These are phyloP conservation scores for Ammodytes dubius DNA, from an alignment of 2,113 vertebrate species.

Conservation along the genomic window DNA sequence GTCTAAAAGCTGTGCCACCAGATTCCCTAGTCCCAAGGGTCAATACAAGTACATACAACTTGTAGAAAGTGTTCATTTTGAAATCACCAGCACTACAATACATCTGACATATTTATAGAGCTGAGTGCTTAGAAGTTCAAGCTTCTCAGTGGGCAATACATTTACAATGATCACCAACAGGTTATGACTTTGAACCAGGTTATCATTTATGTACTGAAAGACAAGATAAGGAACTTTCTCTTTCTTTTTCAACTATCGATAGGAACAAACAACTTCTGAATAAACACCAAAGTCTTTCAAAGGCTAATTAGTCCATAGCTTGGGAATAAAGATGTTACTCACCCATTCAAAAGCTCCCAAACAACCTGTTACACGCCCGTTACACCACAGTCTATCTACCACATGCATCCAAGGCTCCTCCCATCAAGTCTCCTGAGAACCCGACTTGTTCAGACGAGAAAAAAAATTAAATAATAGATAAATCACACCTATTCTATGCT, in stretches of 20 bases:
- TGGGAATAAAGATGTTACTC: conserved; percentile 1
- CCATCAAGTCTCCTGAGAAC: background rate
- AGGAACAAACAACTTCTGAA: background rate
- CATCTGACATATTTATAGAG: background rate
- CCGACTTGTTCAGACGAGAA: background rate
- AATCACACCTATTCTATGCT: too few relatives aligned
- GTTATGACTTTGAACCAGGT: background rate
- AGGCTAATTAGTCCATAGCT: background rate
- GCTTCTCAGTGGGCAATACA: background rate
- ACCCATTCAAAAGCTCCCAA: background rate
- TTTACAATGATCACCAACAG: background rate
- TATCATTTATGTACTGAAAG: background rate
- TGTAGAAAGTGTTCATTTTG: background rate
- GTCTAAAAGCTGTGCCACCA: conserved; percentile 4
- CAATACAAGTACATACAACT: background rate
- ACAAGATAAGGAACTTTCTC: too few relatives aligned
- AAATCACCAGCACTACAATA: background rate
- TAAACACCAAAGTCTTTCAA: background rate
- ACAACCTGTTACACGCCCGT: too few relatives aligned
- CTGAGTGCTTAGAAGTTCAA: background rate
- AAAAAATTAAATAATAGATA: too few relatives aligned
- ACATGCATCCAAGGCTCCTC: background rate
- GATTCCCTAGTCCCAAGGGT: conserved; percentile 1
- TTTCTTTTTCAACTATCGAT: background rate
- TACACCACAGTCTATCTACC: background rate